Conservation (phyloP, 2,113 vertebrate genomes). For the Pterophyllum scalare region DNA sequence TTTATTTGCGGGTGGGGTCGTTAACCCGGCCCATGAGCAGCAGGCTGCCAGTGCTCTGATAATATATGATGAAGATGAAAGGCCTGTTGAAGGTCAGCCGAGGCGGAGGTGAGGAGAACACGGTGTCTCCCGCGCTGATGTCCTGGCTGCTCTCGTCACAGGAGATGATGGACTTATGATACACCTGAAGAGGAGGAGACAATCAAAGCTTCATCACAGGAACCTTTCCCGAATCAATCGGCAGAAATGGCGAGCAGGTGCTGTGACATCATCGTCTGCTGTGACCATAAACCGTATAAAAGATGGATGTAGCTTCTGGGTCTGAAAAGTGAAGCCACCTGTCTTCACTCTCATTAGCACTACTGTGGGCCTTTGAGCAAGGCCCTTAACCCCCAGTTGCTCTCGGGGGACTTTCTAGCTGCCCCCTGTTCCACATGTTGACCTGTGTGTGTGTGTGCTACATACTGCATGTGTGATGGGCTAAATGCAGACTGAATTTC, state of each 20-base stretch:
- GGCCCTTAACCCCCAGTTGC: too few relatives aligned
- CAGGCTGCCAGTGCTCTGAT: constrained; percentile 80
- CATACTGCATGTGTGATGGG: too few relatives aligned
- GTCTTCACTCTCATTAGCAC: too few relatives aligned
- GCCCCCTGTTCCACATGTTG: too few relatives aligned
- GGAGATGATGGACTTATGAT: constrained; percentile 83
- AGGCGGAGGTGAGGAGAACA: constrained; percentile 78
- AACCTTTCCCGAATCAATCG: not conserved
- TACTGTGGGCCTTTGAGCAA: too few relatives aligned
- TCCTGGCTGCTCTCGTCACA: constrained; percentile 82
- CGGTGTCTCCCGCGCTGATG: constrained; percentile 54
- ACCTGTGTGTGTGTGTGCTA: too few relatives aligned
- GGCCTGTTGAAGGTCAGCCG: constrained; percentile 85
- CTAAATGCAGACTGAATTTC: too few relatives aligned
- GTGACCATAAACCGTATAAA: not conserved
- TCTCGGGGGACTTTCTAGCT: too few relatives aligned
- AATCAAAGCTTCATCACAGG: not conserved
- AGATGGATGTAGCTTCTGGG: too few relatives aligned
- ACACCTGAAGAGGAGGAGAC: constrained; percentile 73
- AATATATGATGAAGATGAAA: constrained; percentile 88
- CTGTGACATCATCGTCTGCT: too few relatives aligned
- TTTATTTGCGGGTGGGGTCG: constrained; percentile 80
- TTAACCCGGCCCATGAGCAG: constrained; percentile 88
- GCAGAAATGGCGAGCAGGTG: not conserved
- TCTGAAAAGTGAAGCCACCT: too few relatives aligned